Evolutionary conservation across 1,140 invertebrate species (phyloP).

Genomic region (Trichomalopsis sarcophagae): DNA sequence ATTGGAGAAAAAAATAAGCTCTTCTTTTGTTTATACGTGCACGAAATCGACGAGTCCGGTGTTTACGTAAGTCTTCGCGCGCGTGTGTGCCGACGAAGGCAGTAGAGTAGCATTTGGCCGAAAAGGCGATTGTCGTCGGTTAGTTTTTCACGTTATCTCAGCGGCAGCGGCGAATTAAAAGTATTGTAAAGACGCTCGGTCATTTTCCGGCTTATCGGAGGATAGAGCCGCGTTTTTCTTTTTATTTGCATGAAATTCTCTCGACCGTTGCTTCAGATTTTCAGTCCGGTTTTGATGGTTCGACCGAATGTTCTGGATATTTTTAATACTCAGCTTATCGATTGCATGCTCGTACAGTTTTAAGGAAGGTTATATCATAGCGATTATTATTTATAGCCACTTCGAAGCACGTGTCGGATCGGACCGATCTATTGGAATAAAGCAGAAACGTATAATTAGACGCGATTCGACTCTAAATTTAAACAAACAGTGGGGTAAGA

Average conservation of each 20-base stretch:
- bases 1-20: not conserved
- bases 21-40: not conserved
- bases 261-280: not conserved
- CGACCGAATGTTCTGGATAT: no score
- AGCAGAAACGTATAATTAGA: no score
- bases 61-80: not conserved
- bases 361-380: no score
- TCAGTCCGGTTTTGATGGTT: no score
- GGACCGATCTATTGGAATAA: no score
- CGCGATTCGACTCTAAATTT: no score
- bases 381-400: no score
- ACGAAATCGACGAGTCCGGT: not conserved
- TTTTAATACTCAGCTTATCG: no score
- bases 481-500: not conserved
- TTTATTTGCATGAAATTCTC: not conserved
- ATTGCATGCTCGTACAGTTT: no score
- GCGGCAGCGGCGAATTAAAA: not conserved
- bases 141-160: not conserved
- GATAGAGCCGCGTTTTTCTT: not conserved
- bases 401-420: no score
- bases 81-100: not conserved
- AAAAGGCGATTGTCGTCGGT: not conserved
- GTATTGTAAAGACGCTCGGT: not conserved
- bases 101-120: not conserved
- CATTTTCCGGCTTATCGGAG: constrained; percentile 23